These are phyloP conservation scores for Metalampra italica DNA, from an alignment of 2,888 invertebrate genomes.

Conservation along the genomic window DNA sequence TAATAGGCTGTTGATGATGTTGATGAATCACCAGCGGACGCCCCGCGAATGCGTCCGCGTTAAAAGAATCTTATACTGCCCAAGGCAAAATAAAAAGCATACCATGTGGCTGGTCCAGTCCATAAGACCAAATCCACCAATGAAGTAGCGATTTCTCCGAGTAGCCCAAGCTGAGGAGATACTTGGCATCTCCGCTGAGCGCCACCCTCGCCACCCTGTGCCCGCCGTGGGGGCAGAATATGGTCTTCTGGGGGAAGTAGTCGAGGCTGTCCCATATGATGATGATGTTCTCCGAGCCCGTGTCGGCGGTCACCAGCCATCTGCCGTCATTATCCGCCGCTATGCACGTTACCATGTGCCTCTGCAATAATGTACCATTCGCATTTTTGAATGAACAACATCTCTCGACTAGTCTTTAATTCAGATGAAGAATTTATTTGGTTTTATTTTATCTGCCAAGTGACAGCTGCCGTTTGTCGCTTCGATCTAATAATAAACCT, in stretches of 20 bases:
- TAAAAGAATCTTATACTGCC: too few species aligned
- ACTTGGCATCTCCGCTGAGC: conserved; percentile 78
- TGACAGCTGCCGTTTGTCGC: too few species aligned
- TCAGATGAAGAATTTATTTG: too few species aligned
- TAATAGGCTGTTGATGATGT: too few species aligned
- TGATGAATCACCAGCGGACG: too few species aligned
- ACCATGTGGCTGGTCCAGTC: conserved; percentile 75
- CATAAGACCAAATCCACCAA: conserved; percentile 82
- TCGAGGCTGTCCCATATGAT: conserved; percentile 78
- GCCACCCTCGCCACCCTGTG: conserved; percentile 53
- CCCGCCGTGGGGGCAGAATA: conserved; percentile 73
- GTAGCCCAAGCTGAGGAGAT: conserved; percentile 75
- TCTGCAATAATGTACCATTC: conserved; percentile 40
- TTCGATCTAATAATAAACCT: too few species aligned
- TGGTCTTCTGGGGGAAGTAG: conserved; percentile 69
- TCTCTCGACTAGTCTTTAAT: not conserved
- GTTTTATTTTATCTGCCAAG: too few species aligned
- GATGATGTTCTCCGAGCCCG: conserved; percentile 74
- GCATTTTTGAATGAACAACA: not conserved
- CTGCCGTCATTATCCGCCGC: conserved; percentile 70
- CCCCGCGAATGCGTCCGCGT: too few species aligned
- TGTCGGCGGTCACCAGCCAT: conserved; percentile 80
- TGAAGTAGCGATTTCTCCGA: conserved; percentile 60
- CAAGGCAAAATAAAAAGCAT: conserved; percentile 6
- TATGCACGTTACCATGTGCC: conserved; percentile 68